phyloP scores from a whole-genome alignment of 1,140 invertebrate genomes.

The roundworm (Caenorhabditis elegans) region DNA sequence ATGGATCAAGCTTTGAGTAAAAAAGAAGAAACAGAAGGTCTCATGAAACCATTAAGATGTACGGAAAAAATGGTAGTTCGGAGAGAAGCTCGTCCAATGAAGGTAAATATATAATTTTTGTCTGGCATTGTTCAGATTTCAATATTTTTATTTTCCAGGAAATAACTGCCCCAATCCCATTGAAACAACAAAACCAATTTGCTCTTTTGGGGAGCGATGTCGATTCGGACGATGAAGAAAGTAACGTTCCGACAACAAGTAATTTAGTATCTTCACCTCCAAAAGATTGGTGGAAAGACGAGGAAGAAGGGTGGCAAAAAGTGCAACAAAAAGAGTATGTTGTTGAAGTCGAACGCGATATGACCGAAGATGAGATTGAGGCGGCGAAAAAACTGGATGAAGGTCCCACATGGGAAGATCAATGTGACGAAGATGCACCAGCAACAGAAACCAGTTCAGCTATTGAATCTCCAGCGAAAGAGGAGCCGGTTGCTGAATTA shows the following conservation, averaged over 20 bases:
- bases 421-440: not conserved
- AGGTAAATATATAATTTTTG: not conserved
- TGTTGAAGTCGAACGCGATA: not conserved
- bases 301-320: not conserved
- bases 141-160: not conserved
- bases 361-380: not conserved
- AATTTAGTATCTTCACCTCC: not conserved
- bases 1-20: constrained; percentile 11
- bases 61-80: constrained; percentile 4
- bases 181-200: constrained; percentile 33
- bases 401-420: constrained; percentile 4
- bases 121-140: no score
- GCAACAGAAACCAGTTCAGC: not conserved
- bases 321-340: not conserved
- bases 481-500: no score
- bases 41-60: constrained; percentile 22
- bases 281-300: constrained; percentile 24
- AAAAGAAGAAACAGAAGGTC: constrained; percentile 11
- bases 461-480: no score
- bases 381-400: not conserved
- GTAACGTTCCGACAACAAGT: not conserved
- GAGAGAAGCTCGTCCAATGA: not conserved
- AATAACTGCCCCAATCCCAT: not conserved
- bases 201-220: constrained; percentile 31
- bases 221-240: not conserved